Conservation (phyloP, 2,797 vertebrate genomes). For the Rhadinocentrus ornatus region DNA sequence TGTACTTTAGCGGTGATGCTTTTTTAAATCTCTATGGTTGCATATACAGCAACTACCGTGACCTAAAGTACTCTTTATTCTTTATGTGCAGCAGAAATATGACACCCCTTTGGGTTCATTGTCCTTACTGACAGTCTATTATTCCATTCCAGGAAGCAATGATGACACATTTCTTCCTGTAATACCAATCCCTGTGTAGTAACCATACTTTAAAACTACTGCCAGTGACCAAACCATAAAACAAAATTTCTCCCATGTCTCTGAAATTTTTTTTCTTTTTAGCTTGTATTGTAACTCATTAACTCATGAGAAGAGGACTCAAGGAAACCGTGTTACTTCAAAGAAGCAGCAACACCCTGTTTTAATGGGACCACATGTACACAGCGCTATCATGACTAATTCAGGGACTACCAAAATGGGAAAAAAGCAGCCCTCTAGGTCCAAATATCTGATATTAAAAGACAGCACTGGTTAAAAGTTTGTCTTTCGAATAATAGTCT, state of each 20-base stretch:
- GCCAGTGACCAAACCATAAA: slow-evolving; percentile 26
- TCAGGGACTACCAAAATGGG: background rate
- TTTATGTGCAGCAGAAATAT: background rate
- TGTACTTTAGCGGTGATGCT: background rate
- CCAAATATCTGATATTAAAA: background rate
- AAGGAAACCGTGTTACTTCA: background rate
- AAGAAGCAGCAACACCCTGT: background rate
- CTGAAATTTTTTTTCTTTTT: slow-evolving; percentile 13
- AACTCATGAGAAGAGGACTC: slow-evolving; percentile 6
- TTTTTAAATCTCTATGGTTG: background rate
- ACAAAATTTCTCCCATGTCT: background rate
- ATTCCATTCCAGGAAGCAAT: slow-evolving; percentile 58
- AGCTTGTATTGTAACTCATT: slow-evolving; percentile 34
- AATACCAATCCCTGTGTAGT: background rate
- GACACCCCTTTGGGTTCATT: background rate
- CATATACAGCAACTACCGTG: background rate
- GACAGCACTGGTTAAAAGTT: background rate
- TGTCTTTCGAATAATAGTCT: too few relatives aligned
- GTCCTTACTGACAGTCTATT: background rate
- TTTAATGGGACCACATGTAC: background rate
- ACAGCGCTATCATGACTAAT: background rate
- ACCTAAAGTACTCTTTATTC: background rate
- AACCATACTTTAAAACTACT: slow-evolving; percentile 1
- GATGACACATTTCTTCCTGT: background rate
- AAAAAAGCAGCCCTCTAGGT: background rate